Evolutionary conservation across 2,888 invertebrate species (phyloP).

Genomic region (Chironomus tentans): DNA sequence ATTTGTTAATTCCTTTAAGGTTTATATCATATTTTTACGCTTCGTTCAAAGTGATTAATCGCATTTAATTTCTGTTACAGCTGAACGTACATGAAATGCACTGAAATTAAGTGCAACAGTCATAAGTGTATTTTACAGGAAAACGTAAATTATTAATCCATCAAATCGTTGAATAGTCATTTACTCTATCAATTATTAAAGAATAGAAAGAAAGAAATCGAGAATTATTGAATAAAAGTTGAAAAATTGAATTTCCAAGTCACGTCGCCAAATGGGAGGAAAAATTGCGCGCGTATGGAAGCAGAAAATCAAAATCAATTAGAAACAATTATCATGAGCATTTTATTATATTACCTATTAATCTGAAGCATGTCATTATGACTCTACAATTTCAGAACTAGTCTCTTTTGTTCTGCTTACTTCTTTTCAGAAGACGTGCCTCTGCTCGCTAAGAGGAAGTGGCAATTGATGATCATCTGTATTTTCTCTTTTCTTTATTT

Average conservation of each 20-base stretch:
- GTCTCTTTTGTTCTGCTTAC: too few species aligned
- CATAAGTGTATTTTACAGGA: not conserved
- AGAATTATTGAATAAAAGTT: too few species aligned
- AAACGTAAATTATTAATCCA: slow-evolving; percentile 4
- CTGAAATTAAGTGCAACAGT: not conserved
- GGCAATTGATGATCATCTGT: not conserved
- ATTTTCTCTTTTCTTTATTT: not conserved
- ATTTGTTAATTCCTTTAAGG: too few species aligned
- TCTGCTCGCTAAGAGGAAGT: not conserved
- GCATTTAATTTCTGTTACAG: too few species aligned
- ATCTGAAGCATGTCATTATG: not conserved
- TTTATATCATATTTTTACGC: not conserved
- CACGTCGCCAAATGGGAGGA: not conserved
- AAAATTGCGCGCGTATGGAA: not conserved
- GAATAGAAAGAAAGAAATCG: too few species aligned
- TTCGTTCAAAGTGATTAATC: not conserved
- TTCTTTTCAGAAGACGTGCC: not conserved
- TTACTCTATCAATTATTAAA: too few species aligned
- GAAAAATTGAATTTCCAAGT: not conserved
- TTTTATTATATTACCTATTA: not conserved
- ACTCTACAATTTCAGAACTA: too few species aligned
- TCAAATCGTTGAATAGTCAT: not conserved
- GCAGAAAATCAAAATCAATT: not conserved
- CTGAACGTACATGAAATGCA: too few species aligned
- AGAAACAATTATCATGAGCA: not conserved